A percentile compares a stretch with the other conserved stretches of the same genome.
These are phyloP conservation scores for Typhlomys cinereus DNA, from an alignment of 2,113 vertebrate species.

Conservation along the genomic window DNA sequence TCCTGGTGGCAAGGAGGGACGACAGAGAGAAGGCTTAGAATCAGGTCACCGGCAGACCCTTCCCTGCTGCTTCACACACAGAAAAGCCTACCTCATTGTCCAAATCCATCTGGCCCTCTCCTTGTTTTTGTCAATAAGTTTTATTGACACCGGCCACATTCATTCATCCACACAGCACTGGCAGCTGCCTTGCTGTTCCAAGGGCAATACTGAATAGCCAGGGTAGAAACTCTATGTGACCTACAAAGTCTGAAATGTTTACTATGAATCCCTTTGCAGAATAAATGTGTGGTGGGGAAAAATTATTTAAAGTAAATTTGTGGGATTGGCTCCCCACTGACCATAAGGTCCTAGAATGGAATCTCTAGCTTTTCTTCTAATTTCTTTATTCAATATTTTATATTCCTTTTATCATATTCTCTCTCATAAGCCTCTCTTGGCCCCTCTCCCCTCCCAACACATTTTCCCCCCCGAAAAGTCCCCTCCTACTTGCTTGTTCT, in stretches of 20 bases:
- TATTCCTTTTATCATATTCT: too few relatives aligned
- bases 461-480: too few relatives aligned
- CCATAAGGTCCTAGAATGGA: neutral
- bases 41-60: neutral
- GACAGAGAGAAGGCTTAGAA: neutral
- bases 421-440: too few relatives aligned
- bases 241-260: neutral
- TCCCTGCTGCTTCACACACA: neutral
- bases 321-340: neutral
- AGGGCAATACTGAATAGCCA: neutral
- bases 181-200: neutral
- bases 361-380: neutral
- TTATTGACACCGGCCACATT: neutral
- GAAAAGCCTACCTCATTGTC: neutral
- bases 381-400: too few relatives aligned
- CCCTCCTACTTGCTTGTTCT: too few relatives aligned
- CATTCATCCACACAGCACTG: neutral
- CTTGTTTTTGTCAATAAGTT: neutral
- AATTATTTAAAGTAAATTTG: too few relatives aligned
- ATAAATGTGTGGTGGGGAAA: neutral
- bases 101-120: neutral
- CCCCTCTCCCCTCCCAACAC: too few relatives aligned
- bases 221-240: too few relatives aligned
- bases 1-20: constrained; percentile 77
- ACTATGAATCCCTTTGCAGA: neutral